Evolutionary conservation across 30 jellyfish, hydroid and myxozoan species (phyloP).

Genomic region (Clytia hemisphaerica): DNA sequence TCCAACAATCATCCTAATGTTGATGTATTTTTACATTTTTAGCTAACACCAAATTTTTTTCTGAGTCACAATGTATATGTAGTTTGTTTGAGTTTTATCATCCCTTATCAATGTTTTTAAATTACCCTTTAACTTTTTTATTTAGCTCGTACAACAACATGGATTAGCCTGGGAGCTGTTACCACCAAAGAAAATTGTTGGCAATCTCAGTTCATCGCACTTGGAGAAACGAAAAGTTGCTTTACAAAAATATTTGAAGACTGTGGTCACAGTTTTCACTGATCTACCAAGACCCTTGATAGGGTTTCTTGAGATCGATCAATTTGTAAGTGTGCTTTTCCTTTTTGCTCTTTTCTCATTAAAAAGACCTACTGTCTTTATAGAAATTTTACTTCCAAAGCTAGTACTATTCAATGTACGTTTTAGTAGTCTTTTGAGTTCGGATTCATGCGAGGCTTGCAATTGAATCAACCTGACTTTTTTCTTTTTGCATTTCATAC

Average conservation of each 20-base stretch:
- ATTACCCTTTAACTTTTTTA: not conserved
- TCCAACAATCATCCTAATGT: too few relatives aligned
- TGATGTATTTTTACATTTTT: too few relatives aligned
- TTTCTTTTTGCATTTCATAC: too few relatives aligned
- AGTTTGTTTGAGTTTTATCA: not conserved
- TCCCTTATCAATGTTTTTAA: not conserved
- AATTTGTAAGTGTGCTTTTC: conserved; percentile 54
- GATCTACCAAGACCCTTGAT: conserved; percentile 48
- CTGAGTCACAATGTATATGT: not conserved
- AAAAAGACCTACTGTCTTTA: too few relatives aligned
- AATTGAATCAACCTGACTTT: too few relatives aligned
- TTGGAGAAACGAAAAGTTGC: conserved; percentile 65
- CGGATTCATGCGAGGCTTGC: too few relatives aligned
- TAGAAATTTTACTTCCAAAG: too few relatives aligned
- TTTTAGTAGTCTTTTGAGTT: too few relatives aligned
- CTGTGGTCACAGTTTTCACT: conserved; percentile 34
- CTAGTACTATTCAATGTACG: too few relatives aligned
- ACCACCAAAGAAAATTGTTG: conserved; percentile 83
- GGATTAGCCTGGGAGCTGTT: conserved; percentile 89
- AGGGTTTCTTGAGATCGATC: conserved; percentile 77
- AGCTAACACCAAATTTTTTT: too few relatives aligned
- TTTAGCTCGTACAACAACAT: conserved; percentile 64
- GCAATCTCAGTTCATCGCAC: conserved; percentile 56
- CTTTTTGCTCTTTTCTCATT: not conserved
- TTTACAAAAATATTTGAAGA: conserved; percentile 57